Base-by-base conservation (phyloP, 1,140 invertebrate genomes). In the Philopotamus ludificatus region DNA sequence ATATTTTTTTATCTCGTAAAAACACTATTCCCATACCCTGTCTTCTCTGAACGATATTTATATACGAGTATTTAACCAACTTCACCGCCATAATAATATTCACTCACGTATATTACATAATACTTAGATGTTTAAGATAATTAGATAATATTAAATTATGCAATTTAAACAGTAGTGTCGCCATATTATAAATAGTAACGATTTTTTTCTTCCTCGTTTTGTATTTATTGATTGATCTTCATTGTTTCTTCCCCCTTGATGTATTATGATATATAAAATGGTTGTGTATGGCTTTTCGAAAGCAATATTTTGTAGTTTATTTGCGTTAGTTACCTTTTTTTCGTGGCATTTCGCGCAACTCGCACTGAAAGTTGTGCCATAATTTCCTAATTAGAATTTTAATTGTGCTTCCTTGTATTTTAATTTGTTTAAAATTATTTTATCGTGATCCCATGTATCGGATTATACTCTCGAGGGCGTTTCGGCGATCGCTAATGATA, bases 201-300 rank as follows among this genome's bases (percentile, higher is more conserved):
- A 9, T 49, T 55, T 53, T 51, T 55, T 55, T 16, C 20, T 55
- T 25, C 51, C 28, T 25, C 15, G 28, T 26, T 26, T 16, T 55
- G 20, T n/a, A 25, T n/a, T 53, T 25, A 12, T 25, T 26, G 23
- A 20, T 18, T 49, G 16, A 18, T 49, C 18, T 22, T 53, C 4
- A 53, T 53, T 53, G 23, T 51, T 16, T 26, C 28, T 55, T 7
- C n/a, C 7, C 39, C 28, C n/a, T 55, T 64, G 55, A 50, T 60
- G 8, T 64, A 55, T 68, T 68, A 47, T 44, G 67, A 65, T 60
- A 58, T 61, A 25, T 20, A 60, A 67, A 61, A 66, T 63, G 67
- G 67, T 70, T 70, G 67, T 70, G 67, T 70, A 45, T 23, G 64
- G 67, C 67, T 70, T 70, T 63, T 47, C 53, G 54, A 70, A 70